Conservation (phyloP, 2,888 invertebrate genomes). For the Myathropa florea region DNA sequence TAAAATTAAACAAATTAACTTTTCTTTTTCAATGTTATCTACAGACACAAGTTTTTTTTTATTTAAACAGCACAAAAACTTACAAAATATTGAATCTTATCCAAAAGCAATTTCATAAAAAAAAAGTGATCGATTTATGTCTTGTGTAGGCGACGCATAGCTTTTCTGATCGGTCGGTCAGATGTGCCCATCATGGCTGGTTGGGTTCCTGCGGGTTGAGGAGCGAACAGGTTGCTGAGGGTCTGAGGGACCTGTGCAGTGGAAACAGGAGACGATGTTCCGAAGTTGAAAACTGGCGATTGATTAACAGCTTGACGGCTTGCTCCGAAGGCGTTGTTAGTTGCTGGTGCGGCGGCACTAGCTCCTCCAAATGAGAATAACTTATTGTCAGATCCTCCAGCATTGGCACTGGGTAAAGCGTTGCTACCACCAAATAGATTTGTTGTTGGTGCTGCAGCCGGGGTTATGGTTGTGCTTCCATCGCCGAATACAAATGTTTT, state of each 20-base stretch:
- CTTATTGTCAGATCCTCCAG: constrained; percentile 32
- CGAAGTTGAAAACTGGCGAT: constrained; percentile 49
- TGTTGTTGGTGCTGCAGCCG: constrained; percentile 11
- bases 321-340: constrained; percentile 33
- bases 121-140: constrained; percentile 27
- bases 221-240: constrained; percentile 29
- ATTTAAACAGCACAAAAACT: constrained; percentile 21
- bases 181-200: neutral
- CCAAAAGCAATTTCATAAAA: constrained; percentile 5
- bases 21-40: constrained; percentile 9
- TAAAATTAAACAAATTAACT: neutral
- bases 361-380: constrained; percentile 44
- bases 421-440: constrained; percentile 35
- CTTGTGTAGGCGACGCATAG: constrained; percentile 57
- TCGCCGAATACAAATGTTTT: constrained; percentile 62
- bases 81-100: constrained; percentile 9
- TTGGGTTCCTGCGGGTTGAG: neutral
- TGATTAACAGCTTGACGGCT: constrained; percentile 26
- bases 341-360: neutral
- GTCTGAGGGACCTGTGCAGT: neutral
- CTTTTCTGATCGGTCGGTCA: constrained; percentile 32
- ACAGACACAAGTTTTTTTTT: constrained; percentile 21
- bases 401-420: neutral
- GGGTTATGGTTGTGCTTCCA: constrained; percentile 47
- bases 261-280: neutral